These are phyloP conservation scores for Erebia palarica DNA, from an alignment of 2,888 invertebrate species.

Conservation along the genomic window DNA sequence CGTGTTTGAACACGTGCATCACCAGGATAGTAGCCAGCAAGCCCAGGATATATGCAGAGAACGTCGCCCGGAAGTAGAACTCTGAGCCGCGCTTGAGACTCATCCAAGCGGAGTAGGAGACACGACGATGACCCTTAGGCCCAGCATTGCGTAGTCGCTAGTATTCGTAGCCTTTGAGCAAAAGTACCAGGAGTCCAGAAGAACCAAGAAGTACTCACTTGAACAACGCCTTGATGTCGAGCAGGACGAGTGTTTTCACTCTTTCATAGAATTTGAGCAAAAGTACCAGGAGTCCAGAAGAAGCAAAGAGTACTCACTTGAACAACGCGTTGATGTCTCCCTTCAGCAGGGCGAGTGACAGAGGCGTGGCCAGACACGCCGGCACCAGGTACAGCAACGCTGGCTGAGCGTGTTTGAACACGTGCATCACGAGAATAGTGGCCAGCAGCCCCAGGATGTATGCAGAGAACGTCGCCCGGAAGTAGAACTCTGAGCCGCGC, in stretches of 20 bases:
- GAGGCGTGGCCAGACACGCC: constrained; percentile 95
- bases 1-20: constrained; percentile 99
- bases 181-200: too few species aligned
- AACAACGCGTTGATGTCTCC: constrained; percentile 96
- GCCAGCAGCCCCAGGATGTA: constrained; percentile 96
- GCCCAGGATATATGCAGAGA: constrained; percentile 96
- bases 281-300: constrained; percentile 1
- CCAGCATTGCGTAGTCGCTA: constrained; percentile 98
- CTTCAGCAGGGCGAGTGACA: constrained; percentile 92
- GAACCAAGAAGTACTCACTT: too few species aligned
- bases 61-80: constrained; percentile 85
- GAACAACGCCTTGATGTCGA: too few species aligned
- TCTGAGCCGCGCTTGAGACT: constrained; percentile 91
- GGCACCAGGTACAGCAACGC: constrained; percentile 98
- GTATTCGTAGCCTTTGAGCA: too few species aligned
- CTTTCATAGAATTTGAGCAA: neutral
- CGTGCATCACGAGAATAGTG: constrained; percentile 98
- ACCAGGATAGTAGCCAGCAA: constrained; percentile 96
- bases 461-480: constrained; percentile 90
- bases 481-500: constrained; percentile 86
- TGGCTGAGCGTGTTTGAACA: constrained; percentile 99
- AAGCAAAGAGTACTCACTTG: constrained; percentile 84
- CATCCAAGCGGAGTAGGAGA: constrained; percentile 95
- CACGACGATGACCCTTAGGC: constrained; percentile 99
- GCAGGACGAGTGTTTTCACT: too few species aligned